Evolutionary conservation across 2,888 invertebrate genomes (phyloP), one percentile per base, ranked within the genome.

Genomic region (Boloria euphrosyne): DNA sequence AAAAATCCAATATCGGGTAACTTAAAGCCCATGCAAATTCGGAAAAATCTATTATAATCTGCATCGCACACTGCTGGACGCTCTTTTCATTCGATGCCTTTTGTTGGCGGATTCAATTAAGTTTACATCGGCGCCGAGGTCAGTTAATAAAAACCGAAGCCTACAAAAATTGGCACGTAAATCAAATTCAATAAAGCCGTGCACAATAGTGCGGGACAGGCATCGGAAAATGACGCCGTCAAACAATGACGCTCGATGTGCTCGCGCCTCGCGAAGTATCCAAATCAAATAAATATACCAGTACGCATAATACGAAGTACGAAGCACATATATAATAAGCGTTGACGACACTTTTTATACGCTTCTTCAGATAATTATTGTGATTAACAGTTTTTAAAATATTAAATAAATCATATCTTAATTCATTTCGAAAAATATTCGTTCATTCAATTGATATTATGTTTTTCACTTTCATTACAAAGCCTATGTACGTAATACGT

Each of bases 141-240:
- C 90, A 89, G 90, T 90, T 90, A 88, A 89, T 90, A 89, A 91
- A 90, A 91, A 90, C 90, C 87, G 85, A 89, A 90, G 86, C 89
- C 87, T 85, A 87, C 84, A 89, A 89, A 90, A 90, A 90, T 88
- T 89, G 89, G 82, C 81, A 83, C 89, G 89, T 90, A 90, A 90
- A 90, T 91, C 90, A 90, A 90, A 89, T 89, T 89, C 86, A 90
- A 90, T 91, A 89, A 90, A 92, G 80, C 86, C 84, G 83, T 82
- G 82, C 77, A 89, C 90, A 89, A 90, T 86, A 80, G 85, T 76
- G 78, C 71, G 78, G 80, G 76, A 80, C 78, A 76, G 79, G 75
- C 82, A 78, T 79, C 80, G 83, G 84, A 81, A 87, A 87, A 86
- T 84, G 85, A 85, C 81, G 80, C 77, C 78, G 76, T 74, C 77